Evolutionary conservation across 2,888 invertebrate genomes (phyloP).

Genomic region (Cephus pulcher): DNA sequence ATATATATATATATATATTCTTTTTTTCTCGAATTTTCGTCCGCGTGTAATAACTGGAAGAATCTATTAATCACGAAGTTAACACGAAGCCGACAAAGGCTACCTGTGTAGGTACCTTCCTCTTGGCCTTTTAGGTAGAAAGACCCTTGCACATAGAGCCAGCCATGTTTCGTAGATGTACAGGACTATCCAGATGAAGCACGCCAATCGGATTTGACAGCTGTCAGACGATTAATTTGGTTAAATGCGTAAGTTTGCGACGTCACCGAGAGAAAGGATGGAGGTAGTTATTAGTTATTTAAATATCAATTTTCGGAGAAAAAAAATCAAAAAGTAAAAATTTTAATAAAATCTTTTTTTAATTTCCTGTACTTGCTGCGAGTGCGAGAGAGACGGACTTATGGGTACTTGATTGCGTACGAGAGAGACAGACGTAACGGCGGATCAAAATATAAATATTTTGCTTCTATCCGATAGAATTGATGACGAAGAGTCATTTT

Average conservation of each 20-base stretch:
- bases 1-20: neutral
- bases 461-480: neutral
- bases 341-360: too few relatives aligned
- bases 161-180: constrained; percentile 26
- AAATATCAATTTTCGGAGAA: neutral
- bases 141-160: constrained; percentile 25
- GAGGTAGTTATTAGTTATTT: neutral
- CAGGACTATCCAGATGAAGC: neutral
- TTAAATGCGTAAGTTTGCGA: neutral
- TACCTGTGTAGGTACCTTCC: constrained; percentile 11
- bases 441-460: neutral
- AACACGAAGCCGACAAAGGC: constrained; percentile 44
- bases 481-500: neutral
- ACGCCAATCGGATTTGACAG: neutral
- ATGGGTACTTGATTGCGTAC: neutral
- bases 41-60: constrained; percentile 35
- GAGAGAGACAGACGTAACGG: neutral
- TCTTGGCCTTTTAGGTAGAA: constrained; percentile 13
- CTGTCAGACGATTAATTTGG: neutral
- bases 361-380: neutral
- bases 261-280: neutral
- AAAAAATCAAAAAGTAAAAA: neutral
- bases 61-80: constrained; percentile 40
- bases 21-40: constrained; percentile 18
- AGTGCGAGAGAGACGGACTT: neutral